phyloP scores from a whole-genome alignment of 2,113 vertebrate species.

The Nicator chloris region DNA sequence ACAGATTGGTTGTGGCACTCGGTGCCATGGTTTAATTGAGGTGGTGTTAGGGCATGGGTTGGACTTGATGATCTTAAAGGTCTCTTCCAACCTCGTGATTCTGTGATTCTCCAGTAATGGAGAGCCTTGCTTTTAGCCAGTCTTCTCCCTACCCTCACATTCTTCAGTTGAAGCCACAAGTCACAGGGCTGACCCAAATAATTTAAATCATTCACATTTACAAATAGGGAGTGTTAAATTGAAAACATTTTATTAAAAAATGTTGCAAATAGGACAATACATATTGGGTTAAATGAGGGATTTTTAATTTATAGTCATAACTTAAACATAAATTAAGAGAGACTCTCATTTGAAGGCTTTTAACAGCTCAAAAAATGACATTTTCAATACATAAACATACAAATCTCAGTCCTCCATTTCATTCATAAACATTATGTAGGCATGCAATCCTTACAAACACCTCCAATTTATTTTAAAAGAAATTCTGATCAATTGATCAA shows the following conservation, averaged over 20 bases:
- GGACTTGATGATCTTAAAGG: not conserved
- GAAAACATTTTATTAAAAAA: conserved; percentile 34
- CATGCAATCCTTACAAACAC: not conserved
- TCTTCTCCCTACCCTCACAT: not conserved
- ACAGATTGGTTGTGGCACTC: not conserved
- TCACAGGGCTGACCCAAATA: not conserved
- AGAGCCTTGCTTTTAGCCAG: not conserved
- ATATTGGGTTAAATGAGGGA: not conserved
- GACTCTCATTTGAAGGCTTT: not conserved
- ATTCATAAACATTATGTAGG: not conserved
- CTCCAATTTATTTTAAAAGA: not conserved
- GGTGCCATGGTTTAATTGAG: not conserved
- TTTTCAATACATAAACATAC: not conserved
- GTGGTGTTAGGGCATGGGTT: not conserved
- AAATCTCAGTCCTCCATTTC: not conserved
- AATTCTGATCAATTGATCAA: not conserved
- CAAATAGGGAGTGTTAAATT: not conserved
- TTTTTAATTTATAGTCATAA: conserved; percentile 38
- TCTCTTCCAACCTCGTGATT: not conserved
- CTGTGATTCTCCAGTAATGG: not conserved
- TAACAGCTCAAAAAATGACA: not conserved
- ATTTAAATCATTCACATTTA: not conserved
- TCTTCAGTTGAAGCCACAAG: not conserved
- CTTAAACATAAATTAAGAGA: conserved; percentile 36
- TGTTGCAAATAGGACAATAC: not conserved